phyloP scores from a whole-genome alignment of 1,140 invertebrate species.

The Trichogramma pretiosum region DNA sequence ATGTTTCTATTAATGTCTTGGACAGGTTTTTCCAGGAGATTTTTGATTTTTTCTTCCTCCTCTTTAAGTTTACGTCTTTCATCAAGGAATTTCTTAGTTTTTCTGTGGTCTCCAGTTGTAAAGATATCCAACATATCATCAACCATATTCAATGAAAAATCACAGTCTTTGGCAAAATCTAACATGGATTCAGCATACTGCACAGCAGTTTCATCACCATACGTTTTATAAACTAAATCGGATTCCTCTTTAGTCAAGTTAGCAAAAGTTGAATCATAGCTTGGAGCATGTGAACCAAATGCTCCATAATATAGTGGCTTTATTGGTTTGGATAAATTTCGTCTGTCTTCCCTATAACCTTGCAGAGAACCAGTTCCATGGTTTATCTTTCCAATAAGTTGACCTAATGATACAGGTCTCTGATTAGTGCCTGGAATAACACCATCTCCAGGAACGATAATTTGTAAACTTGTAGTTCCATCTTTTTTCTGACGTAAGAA shows the following conservation, averaged over 20 bases:
- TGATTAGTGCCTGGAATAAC: constrained; percentile 61
- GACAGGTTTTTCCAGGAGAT: constrained; percentile 46
- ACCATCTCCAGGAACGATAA: constrained; percentile 73
- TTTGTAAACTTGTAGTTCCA: constrained; percentile 79
- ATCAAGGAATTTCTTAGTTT: constrained; percentile 60
- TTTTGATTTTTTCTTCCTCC: constrained; percentile 53
- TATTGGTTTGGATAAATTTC: constrained; percentile 80
- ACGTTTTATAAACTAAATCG: constrained; percentile 82
- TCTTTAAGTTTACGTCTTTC: constrained; percentile 53
- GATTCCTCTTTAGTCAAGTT: constrained; percentile 90
- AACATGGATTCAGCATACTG: constrained; percentile 80
- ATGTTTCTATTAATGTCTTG: constrained; percentile 45
- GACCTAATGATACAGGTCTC: constrained; percentile 73
- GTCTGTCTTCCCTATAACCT: constrained; percentile 77
- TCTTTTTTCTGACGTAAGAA: constrained; percentile 72
- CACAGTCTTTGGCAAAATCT: constrained; percentile 75
- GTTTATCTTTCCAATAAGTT: constrained; percentile 70
- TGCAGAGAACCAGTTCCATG: constrained; percentile 64
- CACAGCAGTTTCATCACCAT: constrained; percentile 80
- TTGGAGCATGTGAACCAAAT: constrained; percentile 90
- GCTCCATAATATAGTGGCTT: constrained; percentile 90
- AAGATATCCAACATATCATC: constrained; percentile 75
- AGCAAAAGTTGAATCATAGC: constrained; percentile 90
- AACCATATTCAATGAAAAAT: constrained; percentile 73
- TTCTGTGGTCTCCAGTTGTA: constrained; percentile 75